phyloP scores from a whole-genome alignment of 1,140 invertebrate species.

The Hyles euphorbiae region DNA sequence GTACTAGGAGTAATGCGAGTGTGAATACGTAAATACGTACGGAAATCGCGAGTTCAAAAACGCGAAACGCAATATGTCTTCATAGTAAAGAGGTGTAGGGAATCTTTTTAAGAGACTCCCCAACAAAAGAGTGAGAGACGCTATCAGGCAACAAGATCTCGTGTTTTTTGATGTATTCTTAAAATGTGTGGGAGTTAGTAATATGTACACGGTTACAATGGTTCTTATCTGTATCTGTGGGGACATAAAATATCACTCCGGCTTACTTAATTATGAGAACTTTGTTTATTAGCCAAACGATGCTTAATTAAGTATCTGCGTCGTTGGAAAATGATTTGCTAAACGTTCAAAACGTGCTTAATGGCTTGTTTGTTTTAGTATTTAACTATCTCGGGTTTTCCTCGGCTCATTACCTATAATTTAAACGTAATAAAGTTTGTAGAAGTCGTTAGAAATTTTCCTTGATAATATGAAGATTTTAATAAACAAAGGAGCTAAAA shows the following conservation, averaged over 20 bases:
- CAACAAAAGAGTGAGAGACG: conserved; percentile 55
- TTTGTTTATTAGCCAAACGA: no score
- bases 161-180: conserved; percentile 54
- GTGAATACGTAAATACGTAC: conserved; percentile 73
- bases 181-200: conserved; percentile 32
- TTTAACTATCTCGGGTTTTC: no score
- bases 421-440: no score
- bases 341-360: no score
- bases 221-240: conserved; percentile 3
- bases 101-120: conserved; percentile 58
- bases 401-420: no score
- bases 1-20: conserved; percentile 66
- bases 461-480: no score
- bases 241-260: conserved; percentile 1
- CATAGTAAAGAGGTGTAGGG: conserved; percentile 61
- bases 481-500: no score
- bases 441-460: no score
- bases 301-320: no score
- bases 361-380: no score
- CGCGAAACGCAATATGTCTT: conserved; percentile 74
- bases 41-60: conserved; percentile 71
- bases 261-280: neutral
- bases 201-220: neutral
- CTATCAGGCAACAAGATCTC: conserved; percentile 56
- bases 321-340: no score